Percentiles rank a stretch among this genome's conserved stretches.
Evolutionary conservation across 2,888 invertebrate genomes (phyloP).

Genomic region (Drosophila peninsularis): DNA sequence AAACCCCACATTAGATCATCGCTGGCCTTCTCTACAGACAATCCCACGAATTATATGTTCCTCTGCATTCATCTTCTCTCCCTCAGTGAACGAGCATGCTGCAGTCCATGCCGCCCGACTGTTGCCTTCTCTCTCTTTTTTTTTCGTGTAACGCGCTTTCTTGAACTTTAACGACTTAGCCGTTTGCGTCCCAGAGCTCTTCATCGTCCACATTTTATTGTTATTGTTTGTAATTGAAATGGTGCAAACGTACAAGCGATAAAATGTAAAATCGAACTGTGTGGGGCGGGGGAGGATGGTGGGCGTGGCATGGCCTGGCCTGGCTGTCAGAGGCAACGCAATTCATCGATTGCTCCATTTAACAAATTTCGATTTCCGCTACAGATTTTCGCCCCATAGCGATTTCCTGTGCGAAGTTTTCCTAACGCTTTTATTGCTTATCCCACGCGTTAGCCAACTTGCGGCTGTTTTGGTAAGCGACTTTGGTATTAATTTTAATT

Average conservation of each 20-base stretch:
- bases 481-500: conserved; percentile 65
- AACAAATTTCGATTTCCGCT: conserved; percentile 81
- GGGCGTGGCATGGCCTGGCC: conserved; percentile 10
- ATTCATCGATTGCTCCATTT: conserved; percentile 81
- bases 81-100: neutral
- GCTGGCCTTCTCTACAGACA: no score
- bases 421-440: conserved; percentile 62
- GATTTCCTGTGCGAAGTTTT: conserved; percentile 64
- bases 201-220: conserved; percentile 64
- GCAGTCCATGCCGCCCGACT: neutral
- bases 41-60: no score
- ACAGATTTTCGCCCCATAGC: conserved; percentile 59
- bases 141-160: conserved; percentile 53
- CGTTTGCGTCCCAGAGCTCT: conserved; percentile 12
- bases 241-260: conserved; percentile 81
- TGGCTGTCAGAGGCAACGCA: conserved; percentile 36
- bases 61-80: neutral
- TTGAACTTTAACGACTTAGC: conserved; percentile 56
- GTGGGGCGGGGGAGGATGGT: neutral
- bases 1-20: neutral
- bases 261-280: conserved; percentile 75
- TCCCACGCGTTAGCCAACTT: conserved; percentile 39
- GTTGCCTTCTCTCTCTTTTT: neutral
- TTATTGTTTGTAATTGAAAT: conserved; percentile 82
- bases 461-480: conserved; percentile 43